A percentile compares a stretch with the other conserved stretches of the same genome.
These are phyloP conservation scores for Cantharis rufa DNA, from an alignment of 2,888 invertebrate species.

Conservation along the genomic window DNA sequence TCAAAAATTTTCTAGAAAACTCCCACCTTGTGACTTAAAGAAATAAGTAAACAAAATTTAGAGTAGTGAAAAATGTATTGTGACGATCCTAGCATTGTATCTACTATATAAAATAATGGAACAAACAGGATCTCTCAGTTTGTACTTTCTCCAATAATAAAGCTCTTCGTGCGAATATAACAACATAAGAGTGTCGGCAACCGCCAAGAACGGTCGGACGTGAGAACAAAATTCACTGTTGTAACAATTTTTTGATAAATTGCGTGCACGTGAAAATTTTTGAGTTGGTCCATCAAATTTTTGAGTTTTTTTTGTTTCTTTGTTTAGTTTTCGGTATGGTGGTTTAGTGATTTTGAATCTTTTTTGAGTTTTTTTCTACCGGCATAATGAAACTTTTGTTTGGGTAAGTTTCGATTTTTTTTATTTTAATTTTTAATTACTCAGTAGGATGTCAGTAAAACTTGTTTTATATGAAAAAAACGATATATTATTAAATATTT, in stretches of 20 bases:
- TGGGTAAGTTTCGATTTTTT: slow-evolving; percentile 7
- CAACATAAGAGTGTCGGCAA: slow-evolving; percentile 32
- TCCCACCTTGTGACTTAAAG: neutral
- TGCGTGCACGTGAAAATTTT: neutral
- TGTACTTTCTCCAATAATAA: slow-evolving; percentile 39
- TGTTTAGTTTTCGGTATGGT: neutral
- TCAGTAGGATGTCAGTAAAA: neutral
- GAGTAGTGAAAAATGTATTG: neutral
- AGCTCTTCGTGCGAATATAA: slow-evolving; percentile 37
- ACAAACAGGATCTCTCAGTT: slow-evolving; percentile 30
- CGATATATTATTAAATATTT: neutral
- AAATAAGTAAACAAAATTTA: neutral
- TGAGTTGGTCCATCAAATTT: neutral
- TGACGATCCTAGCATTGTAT: neutral
- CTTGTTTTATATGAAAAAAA: neutral
- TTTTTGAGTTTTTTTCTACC: neutral
- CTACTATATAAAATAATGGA: slow-evolving; percentile 3
- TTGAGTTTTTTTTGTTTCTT: neutral
- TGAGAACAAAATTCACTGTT: neutral
- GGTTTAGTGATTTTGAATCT: slow-evolving; percentile 8
- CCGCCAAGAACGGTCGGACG: slow-evolving; percentile 32
- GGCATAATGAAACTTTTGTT: slow-evolving; percentile 13
- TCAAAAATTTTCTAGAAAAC: neutral
- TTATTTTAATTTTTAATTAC: neutral
- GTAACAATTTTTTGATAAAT: neutral